Base-by-base conservation (phyloP, 2,797 vertebrate species). In the Lophura swinhoii region DNA sequence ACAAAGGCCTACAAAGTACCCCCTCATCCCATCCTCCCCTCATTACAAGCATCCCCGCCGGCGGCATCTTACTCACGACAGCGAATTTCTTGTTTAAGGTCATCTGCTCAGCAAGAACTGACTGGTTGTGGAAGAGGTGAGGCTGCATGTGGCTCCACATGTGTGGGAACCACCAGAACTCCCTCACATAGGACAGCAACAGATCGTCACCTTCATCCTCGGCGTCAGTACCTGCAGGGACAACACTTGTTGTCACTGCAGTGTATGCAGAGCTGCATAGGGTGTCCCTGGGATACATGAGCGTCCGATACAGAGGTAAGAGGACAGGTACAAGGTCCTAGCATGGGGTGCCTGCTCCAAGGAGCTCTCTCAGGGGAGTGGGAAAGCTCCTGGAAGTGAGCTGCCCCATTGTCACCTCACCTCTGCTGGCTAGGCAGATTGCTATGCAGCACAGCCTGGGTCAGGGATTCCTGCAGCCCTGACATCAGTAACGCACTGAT, bases 91-190 rank as follows among this genome's bases (percentile, higher is more conserved):
- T 99, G 98, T 99, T 99, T 96, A 99, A 98, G 94, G 99, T 98
- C 99, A 99, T 99, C 98, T 99, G 99, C 97, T 99, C 99, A 0
- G 99, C 99, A 2, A 99, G 97, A 94, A 99, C 99, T 0, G 99
- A 99, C 97, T 99, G 99, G 97, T 99, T 99, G 97, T 99, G 99
- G 98, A 99, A 99, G 60, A 99, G 98, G 95, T 99, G 99, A 28
- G 99, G 99, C 97, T 99, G 99, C 99, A 99, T 99, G 97, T 99
- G 99, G 97, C 99, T 99, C 99, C 99, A 99, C 99, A 99, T 99
- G 97, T 99, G 99, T 6, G 99, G 99, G 84, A 99, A 99, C 99
- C 99, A 99, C 99, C 99, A 99, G 97, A 99, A 99, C 97, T 99
- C 99, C 96, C 98, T 99, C 95, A 99, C 99, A 0, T 98, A 99